phyloP scores from a whole-genome alignment of 2,113 vertebrate species.

The Gobiocypris rarus region DNA sequence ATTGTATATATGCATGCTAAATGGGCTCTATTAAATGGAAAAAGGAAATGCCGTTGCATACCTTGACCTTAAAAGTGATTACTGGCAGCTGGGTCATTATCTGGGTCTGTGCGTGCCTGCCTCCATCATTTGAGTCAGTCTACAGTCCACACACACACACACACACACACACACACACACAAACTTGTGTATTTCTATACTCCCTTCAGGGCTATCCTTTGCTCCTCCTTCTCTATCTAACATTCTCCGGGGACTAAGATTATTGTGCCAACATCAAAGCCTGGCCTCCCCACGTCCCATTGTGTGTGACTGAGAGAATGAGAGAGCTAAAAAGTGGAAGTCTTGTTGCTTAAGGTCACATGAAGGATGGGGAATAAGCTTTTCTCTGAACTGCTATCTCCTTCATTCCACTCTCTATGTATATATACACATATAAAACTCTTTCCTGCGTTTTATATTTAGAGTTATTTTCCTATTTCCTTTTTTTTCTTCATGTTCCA shows the following conservation, averaged over 20 bases:
- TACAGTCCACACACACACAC: slow-evolving; percentile 18
- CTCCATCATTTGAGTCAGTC: slow-evolving; percentile 25
- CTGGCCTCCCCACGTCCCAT: slow-evolving; percentile 42
- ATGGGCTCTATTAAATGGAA: slow-evolving; percentile 20
- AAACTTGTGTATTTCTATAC: slow-evolving; percentile 44
- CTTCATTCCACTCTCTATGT: slow-evolving; percentile 15
- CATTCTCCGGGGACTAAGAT: slow-evolving; percentile 48
- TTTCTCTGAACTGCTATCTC: slow-evolving; percentile 27
- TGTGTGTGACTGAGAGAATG: slow-evolving; percentile 48
- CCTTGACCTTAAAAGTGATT: slow-evolving; percentile 35
- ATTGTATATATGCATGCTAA: slow-evolving; percentile 24
- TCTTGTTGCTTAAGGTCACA: slow-evolving; percentile 49
- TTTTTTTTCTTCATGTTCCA: not conserved
- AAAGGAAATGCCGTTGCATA: slow-evolving; percentile 28
- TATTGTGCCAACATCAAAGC: slow-evolving; percentile 58
- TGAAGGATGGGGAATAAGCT: slow-evolving; percentile 48
- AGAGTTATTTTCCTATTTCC: slow-evolving; percentile 1
- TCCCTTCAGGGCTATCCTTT: slow-evolving; percentile 33
- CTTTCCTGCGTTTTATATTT: not conserved
- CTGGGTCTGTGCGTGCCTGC: slow-evolving; percentile 8
- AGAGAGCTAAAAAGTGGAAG: slow-evolving; percentile 40
- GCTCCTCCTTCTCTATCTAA: slow-evolving; percentile 37
- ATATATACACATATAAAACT: slow-evolving; percentile 1
- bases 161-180: slow-evolving; percentile 9
- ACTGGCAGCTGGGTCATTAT: slow-evolving; percentile 42